Conservation (phyloP, 2,797 vertebrate genomes). For the Percopsis omiscomaycus region DNA sequence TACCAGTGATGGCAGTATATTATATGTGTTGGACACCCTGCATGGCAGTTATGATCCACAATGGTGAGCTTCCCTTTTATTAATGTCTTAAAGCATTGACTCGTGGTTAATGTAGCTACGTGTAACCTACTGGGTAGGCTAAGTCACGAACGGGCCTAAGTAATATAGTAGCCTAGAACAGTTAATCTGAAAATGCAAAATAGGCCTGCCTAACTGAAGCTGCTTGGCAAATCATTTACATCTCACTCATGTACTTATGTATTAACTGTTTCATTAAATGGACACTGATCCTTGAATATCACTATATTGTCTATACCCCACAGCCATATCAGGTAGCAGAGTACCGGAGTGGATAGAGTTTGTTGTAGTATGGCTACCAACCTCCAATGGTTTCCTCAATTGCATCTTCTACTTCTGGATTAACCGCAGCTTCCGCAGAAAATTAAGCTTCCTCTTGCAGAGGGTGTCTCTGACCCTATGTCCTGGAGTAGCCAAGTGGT, state of each 20-base stretch:
- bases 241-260: too few species aligned
- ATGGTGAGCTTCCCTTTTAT: conserved; percentile 68
- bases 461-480: conserved; percentile 64
- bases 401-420: conserved; percentile 91
- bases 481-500: conserved; percentile 49
- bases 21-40: conserved; percentile 86
- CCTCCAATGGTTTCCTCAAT: conserved; percentile 87
- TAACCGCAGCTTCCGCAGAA: conserved; percentile 83
- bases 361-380: conserved; percentile 85
- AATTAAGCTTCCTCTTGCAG: conserved; percentile 74
- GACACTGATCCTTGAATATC: not conserved
- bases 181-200: not conserved
- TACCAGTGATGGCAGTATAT: conserved; percentile 83
- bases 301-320: conserved; percentile 24
- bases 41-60: conserved; percentile 83
- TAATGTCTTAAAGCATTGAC: too few species aligned
- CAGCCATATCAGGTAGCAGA: conserved; percentile 76
- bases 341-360: conserved; percentile 86
- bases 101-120: too few species aligned
- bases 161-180: too few species aligned
- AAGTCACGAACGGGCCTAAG: too few species aligned
- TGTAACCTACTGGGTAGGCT: too few species aligned
- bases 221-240: not conserved
- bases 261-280: not conserved
- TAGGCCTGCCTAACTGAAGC: not conserved